Conservation (phyloP, 2,888 invertebrate genomes). For the Cactoblastis cactorum region DNA sequence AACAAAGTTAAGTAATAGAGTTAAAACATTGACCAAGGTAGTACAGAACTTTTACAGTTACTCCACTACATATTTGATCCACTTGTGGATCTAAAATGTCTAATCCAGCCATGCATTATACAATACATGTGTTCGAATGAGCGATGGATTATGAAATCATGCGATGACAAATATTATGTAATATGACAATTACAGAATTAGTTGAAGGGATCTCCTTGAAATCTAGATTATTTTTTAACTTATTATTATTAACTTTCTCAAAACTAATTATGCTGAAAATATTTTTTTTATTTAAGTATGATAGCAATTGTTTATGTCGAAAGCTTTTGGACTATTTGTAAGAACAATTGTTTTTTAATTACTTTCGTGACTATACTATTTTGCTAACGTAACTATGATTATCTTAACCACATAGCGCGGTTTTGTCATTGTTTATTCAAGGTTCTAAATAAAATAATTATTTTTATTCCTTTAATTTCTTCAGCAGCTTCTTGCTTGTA, state of each 20-base stretch:
- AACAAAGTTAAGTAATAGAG: background rate
- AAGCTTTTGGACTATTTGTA: background rate
- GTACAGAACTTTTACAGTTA: background rate
- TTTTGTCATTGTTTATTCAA: background rate
- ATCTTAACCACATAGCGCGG: background rate
- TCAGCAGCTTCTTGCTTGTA: conserved; percentile 20
- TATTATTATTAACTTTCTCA: background rate
- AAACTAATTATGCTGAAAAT: background rate
- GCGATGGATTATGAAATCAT: background rate
- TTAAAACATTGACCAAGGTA: background rate
- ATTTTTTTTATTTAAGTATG: background rate
- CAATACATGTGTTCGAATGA: background rate
- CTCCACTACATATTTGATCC: background rate
- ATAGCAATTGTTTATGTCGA: background rate
- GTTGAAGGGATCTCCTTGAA: background rate
- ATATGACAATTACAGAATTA: background rate
- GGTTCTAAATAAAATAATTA: background rate
- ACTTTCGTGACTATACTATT: background rate
- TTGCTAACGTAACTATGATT: background rate
- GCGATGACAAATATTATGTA: background rate
- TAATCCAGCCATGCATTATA: background rate
- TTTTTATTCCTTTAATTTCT: background rate
- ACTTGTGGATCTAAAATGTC: background rate
- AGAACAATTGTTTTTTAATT: background rate
- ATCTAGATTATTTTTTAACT: background rate